Evolutionary conservation across 2,888 invertebrate species (phyloP).

Genomic region (Himalopsyche japonica): DNA sequence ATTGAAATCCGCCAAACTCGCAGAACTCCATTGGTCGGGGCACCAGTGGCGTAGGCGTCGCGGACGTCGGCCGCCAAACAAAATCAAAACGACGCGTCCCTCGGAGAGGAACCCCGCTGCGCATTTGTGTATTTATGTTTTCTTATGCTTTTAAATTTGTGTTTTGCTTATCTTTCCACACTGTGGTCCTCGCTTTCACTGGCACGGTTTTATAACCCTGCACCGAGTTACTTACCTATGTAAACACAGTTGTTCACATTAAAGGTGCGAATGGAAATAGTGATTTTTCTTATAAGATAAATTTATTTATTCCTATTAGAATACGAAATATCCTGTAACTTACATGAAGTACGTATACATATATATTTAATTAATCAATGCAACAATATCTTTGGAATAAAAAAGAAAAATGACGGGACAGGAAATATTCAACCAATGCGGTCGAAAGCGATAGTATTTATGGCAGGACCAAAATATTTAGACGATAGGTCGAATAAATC

Average conservation of each 20-base stretch:
- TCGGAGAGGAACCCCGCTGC: neutral
- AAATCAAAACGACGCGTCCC: neutral
- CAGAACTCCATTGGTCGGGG: neutral
- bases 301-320: no score
- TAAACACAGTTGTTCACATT: neutral
- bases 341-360: no score
- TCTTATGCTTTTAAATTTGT: neutral
- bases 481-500: no score
- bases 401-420: no score
- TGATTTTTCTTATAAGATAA: no score
- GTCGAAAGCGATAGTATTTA: no score
- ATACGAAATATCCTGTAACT: no score
- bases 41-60: neutral
- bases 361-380: no score
- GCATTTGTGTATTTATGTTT: neutral
- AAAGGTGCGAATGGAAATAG: no score
- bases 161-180: neutral
- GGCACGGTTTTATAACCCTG: neutral
- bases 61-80: neutral
- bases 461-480: no score
- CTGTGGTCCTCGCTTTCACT: neutral
- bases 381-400: no score
- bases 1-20: neutral
- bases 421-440: no score
- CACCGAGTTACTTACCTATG: neutral